Percentiles rank a stretch among this genome's conserved stretches.
These are phyloP conservation scores for Xenotilapia flavipinnis DNA, from an alignment of 2,113 vertebrate genomes.

Conservation along the genomic window DNA sequence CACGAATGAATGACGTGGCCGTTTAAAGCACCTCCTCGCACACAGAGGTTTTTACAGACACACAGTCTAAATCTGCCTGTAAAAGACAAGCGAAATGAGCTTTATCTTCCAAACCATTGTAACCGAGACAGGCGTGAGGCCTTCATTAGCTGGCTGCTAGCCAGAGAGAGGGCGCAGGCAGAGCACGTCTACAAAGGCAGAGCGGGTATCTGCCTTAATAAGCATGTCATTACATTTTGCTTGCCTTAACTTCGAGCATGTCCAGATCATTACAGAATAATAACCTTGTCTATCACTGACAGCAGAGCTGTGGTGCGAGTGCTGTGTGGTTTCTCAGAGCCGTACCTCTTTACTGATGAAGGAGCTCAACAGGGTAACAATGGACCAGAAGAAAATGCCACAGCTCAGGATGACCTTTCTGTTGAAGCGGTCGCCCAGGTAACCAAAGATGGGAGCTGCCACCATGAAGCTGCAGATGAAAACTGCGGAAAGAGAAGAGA, in stretches of 20 bases:
- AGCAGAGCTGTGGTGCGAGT: background rate
- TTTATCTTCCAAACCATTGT: slow-evolving; percentile 34
- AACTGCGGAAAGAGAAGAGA: slow-evolving; percentile 69
- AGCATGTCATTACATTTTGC: slow-evolving; percentile 55
- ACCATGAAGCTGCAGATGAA: slow-evolving; percentile 99
- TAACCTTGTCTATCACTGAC: slow-evolving; percentile 1
- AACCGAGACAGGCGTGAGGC: slow-evolving; percentile 39
- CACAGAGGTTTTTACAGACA: slow-evolving; percentile 8
- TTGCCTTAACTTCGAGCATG: slow-evolving; percentile 27
- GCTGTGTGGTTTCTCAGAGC: background rate
- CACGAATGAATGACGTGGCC: slow-evolving; percentile 6
- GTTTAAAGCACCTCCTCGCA: background rate
- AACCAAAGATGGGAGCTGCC: slow-evolving; percentile 95
- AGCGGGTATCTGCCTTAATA: slow-evolving; percentile 28
- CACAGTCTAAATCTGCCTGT: slow-evolving; percentile 29
- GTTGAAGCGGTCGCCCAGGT: slow-evolving; percentile 98
- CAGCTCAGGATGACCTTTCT: slow-evolving; percentile 96
- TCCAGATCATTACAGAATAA: slow-evolving; percentile 38
- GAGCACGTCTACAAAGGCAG: slow-evolving; percentile 20
- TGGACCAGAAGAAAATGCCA: slow-evolving; percentile 98
- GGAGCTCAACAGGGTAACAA: slow-evolving; percentile 90
- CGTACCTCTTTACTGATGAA: slow-evolving; percentile 92
- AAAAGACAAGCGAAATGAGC: slow-evolving; percentile 14
- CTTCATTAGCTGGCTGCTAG: slow-evolving; percentile 53
- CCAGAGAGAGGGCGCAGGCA: background rate